These are phyloP conservation scores for Porites evermanni DNA, from an alignment of 92 coral and sea anemone genomes.

Conservation along the genomic window DNA sequence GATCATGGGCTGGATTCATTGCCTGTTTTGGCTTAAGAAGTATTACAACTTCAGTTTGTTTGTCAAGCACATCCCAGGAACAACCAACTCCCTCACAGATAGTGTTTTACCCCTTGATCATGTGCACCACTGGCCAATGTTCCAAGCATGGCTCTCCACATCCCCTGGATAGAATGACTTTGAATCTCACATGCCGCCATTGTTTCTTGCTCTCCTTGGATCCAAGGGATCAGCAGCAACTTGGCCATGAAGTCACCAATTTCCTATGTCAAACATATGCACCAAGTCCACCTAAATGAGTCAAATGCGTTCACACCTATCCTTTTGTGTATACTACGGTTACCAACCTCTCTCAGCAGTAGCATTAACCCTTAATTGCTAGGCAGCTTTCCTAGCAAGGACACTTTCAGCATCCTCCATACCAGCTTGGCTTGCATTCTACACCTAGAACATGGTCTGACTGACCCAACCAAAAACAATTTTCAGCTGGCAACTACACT, in stretches of 20 bases:
- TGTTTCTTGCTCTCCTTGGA: not conserved
- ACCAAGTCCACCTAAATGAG: too few species aligned
- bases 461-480: too few species aligned
- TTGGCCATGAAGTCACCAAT: not conserved
- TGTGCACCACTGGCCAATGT: constrained; percentile 18
- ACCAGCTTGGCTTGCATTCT: not conserved
- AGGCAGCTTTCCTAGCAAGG: constrained; percentile 39
- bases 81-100: constrained; percentile 11
- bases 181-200: constrained; percentile 6
- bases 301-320: not conserved
- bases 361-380: constrained; percentile 23
- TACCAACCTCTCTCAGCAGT: constrained; percentile 22
- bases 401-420: constrained; percentile 24
- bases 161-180: constrained; percentile 11
- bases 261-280: constrained; percentile 17
- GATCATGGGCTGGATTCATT: too few species aligned
- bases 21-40: constrained; percentile 8
- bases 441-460: too few species aligned
- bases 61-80: constrained; percentile 35
- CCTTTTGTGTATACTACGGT: constrained; percentile 2
- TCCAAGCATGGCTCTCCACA: not conserved
- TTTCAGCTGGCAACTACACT: too few species aligned
- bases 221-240: too few species aligned
- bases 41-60: constrained; percentile 4
- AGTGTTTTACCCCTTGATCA: constrained; percentile 44